Base-by-base conservation (phyloP, 2,797 vertebrate species). In the Delichon dasypus region DNA sequence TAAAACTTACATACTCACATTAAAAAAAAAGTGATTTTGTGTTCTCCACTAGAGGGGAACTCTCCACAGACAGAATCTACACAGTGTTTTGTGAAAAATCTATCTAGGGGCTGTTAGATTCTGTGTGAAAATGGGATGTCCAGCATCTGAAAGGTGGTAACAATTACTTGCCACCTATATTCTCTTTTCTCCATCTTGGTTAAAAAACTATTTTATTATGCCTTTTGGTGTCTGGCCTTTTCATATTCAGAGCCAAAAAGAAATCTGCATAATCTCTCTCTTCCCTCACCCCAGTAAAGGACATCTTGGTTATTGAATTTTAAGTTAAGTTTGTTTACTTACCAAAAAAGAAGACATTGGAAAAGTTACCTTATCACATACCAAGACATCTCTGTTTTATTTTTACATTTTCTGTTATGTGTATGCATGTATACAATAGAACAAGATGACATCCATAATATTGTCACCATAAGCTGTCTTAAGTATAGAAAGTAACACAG, bases 351-450 rank as follows among this genome's bases (percentile, higher is more conserved):
- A 89, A 80, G 64, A 45, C 54, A 64, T 11, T 45, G 9, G 23
- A 87, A 96, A 85, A 88, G 7, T 95, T 88, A 94, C 61, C 54
- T 94, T 95, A 75, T 91, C 73, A 92, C 36, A 54, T 34, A 42
- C 21, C 2, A 44, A 92, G 53, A 30, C 36, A 38, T 58, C 8
- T 26, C 13, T 85, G 16, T 45, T 81, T 62, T 64, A 60, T 81
- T 73, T 92, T 90, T 34, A 73, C 42, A 66, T 70, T 51, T 58
- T 74, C 26, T 85, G 14, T 53, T 76, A 15, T 40, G 20, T 65
- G 8, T 44, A 19, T 78, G 26, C 10, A 9, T 57, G 21, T 25
- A 65, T n/a, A 72, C 15, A 10, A 44, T 26, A 66, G 4, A 36
- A 8, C 11, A 34, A 50, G 66, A 54, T 5, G 27, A 55, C 42